Base-by-base conservation (phyloP, 2,888 invertebrate species). In the Magallana nippona region DNA sequence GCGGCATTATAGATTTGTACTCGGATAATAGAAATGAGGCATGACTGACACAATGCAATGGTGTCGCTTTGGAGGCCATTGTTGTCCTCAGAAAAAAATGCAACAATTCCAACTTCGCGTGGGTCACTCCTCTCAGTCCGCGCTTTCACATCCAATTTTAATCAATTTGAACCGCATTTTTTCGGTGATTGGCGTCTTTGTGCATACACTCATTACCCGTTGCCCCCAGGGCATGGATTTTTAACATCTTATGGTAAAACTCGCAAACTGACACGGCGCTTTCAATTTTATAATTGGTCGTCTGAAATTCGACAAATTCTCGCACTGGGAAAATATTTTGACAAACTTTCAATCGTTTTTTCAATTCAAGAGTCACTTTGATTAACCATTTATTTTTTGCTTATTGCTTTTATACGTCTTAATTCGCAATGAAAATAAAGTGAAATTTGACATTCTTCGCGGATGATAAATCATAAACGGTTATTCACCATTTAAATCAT, bases 41-140 rank as follows among this genome's bases (percentile, higher is more conserved):
- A 71, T 71, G 71, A 71, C 71, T 27, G 32, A 15, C 22, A 71
- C 71, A 60, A 60, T 60, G 10, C 60, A 71, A 71, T 71, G 15
- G 32, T 27, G 32, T 27, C 71, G 71, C 71, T 71, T 15, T 15
- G 15, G 27, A 27, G 11, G 13, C 8, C 13, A 71, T 71, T 71
- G 71, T 71, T 27, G 32, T 71, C 10, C 27, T 11, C 13, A 71
- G 27, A 32, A 71, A 71, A 63, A 71, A 63, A 63, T 63, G 63
- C 63, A 63, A 63, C 63, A 63, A 71, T 71, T 27, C 71, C 22
- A 71, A 71, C 71, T 22, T 71, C 71, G 71, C 22, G 71, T 71
- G 71, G 71, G 71, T 71, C 71, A 71, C 22, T 27, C 27, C 19
- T 13, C 22, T 71, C 71, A 71, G 32, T 15, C 71, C 19, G 71